phyloP scores from a whole-genome alignment of 92 coral and sea anemone genomes.

The Virgularia gustaviana region DNA sequence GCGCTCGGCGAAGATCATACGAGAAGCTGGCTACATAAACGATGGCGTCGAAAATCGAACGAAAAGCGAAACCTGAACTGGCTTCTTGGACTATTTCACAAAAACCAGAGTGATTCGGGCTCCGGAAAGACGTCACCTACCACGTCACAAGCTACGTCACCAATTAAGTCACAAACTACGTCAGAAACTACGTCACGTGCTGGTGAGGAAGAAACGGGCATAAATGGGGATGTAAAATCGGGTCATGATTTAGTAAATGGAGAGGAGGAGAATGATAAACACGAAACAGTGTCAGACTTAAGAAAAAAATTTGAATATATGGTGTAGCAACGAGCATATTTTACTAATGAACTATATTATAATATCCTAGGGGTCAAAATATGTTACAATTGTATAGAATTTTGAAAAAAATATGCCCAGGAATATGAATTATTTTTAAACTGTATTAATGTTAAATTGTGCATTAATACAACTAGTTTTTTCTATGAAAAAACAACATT shows the following conservation, averaged over 20 bases:
- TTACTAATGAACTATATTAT: too few species aligned
- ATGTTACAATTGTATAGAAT: too few species aligned
- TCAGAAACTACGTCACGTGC: background rate
- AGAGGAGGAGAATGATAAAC: background rate
- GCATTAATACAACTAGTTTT: too few species aligned
- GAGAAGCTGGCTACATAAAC: conserved; percentile 11
- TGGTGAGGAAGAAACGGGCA: background rate
- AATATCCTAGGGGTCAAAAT: too few species aligned
- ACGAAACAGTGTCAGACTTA: conserved; percentile 11
- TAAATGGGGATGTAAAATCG: background rate
- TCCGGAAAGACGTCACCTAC: background rate
- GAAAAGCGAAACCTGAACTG: conserved; percentile 18
- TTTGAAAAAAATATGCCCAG: too few species aligned
- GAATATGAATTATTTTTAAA: too few species aligned
- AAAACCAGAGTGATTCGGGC: background rate
- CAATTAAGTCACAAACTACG: too few species aligned
- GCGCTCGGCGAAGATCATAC: conserved; percentile 24
- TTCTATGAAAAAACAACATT: too few species aligned
- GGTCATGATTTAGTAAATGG: background rate
- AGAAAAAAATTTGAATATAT: conserved; percentile 26
- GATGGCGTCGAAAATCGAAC: conserved; percentile 10
- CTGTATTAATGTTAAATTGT: too few species aligned
- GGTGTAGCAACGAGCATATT: too few species aligned
- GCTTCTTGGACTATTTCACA: conserved; percentile 22
- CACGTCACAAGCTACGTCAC: background rate